Percentiles rank a stretch among this genome's conserved stretches.
phyloP scores from a whole-genome alignment of 92 coral and sea anemone genomes.

The Zoanthus solanderi region DNA sequence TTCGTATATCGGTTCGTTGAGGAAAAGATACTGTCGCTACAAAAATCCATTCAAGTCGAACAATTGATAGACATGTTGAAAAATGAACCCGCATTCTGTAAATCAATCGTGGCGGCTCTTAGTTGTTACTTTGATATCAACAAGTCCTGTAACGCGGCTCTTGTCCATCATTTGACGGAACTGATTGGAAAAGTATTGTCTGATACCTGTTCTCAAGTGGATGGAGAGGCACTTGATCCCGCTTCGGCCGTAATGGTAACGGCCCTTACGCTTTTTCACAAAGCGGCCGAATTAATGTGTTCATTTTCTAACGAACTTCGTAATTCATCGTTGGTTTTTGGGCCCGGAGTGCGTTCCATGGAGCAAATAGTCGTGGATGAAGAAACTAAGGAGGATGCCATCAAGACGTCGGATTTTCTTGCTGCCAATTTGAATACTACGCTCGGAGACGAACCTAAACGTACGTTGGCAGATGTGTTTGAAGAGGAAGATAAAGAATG shows the following conservation, averaged over 20 bases:
- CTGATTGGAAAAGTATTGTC: not conserved
- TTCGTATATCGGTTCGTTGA: not conserved
- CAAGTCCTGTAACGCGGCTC: not conserved
- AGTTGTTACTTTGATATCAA: not conserved
- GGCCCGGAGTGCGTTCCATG: not conserved
- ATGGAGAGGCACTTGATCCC: not conserved
- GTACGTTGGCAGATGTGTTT: not conserved
- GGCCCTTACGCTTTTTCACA: not conserved
- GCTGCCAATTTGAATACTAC: not conserved
- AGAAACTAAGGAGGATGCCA: not conserved
- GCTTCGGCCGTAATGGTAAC: not conserved
- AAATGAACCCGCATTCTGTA: not conserved
- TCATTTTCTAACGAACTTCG: not conserved
- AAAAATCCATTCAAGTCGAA: not conserved
- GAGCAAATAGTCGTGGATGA: not conserved
- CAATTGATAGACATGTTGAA: not conserved
- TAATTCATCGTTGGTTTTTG: not conserved
- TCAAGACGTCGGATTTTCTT: not conserved
- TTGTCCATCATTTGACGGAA: not conserved
- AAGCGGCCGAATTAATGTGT: not conserved
- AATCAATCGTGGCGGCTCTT: not conserved
- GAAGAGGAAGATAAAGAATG: not conserved
- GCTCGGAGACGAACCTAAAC: not conserved
- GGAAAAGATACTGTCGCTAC: not conserved
- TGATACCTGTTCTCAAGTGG: not conserved